Conservation (phyloP, 2,113 vertebrate genomes). For the Camelus dromedarius region DNA sequence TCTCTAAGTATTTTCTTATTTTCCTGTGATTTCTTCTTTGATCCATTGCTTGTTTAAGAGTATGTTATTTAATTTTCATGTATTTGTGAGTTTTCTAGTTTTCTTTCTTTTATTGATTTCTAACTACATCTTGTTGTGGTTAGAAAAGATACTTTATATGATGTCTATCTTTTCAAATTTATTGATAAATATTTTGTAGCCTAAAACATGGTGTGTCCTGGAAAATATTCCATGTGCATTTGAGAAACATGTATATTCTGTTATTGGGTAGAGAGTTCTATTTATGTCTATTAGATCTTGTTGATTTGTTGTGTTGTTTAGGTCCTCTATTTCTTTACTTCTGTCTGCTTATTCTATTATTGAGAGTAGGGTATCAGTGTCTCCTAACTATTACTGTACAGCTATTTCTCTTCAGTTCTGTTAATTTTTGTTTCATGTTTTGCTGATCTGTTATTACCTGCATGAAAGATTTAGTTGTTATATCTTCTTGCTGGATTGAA, state of each 20-base stretch:
- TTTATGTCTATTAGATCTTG: not conserved
- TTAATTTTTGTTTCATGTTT: not conserved
- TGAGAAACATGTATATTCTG: not conserved
- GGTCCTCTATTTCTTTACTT: not conserved
- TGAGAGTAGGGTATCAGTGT: not conserved
- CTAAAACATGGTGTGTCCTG: not conserved
- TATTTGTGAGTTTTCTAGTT: not conserved
- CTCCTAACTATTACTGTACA: not conserved
- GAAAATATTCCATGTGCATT: not conserved
- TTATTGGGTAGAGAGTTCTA: not conserved
- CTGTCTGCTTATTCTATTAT: not conserved
- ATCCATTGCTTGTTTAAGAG: not conserved
- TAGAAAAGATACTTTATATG: not conserved
- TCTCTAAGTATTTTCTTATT: not conserved
- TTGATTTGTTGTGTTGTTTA: not conserved
- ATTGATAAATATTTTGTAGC: not conserved
- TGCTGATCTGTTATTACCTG: not conserved
- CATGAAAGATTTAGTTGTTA: not conserved
- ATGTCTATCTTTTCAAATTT: not conserved
- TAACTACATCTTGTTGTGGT: not conserved
- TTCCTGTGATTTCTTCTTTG: not conserved
- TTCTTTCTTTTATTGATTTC: not conserved
- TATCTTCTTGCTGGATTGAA: not conserved
- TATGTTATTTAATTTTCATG: not conserved
- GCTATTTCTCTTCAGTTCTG: not conserved